Conservation (phyloP, 2,113 vertebrate species). For the Laterallus jamaicensis region DNA sequence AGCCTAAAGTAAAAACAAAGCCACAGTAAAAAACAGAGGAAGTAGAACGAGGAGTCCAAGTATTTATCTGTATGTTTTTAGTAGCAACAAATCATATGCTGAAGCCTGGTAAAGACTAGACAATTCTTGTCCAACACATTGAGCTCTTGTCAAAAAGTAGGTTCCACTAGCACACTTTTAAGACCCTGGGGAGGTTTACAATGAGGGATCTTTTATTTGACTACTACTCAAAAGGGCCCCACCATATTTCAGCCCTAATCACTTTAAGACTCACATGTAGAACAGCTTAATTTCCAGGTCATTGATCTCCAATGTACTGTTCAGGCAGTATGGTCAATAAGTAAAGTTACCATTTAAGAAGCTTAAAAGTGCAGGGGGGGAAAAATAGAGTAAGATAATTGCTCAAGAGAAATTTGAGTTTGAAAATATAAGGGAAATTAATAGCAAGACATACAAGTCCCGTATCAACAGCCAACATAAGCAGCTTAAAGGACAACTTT, state of each 20-base stretch:
- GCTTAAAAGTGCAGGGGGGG: neutral
- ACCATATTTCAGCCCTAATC: slow-evolving; percentile 1
- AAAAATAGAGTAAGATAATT: neutral
- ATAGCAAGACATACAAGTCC: neutral
- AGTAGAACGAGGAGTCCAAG: neutral
- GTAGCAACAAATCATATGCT: neutral
- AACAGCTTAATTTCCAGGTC: slow-evolving; percentile 51
- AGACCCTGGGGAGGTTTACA: neutral
- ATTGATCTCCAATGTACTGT: slow-evolving; percentile 12
- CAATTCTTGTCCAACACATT: neutral
- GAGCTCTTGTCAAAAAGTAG: neutral
- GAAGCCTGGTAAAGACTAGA: neutral
- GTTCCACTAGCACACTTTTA: neutral
- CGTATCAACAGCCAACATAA: neutral
- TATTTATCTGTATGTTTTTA: neutral
- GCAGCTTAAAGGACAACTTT: slow-evolving; percentile 29
- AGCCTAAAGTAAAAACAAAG: neutral
- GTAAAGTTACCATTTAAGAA: neutral
- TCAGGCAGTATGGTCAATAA: neutral
- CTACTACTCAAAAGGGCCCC: neutral
- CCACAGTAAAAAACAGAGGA: neutral
- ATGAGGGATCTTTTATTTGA: neutral
- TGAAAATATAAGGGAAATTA: slow-evolving; percentile 7
- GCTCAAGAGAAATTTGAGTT: neutral
- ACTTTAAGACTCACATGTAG: neutral